phyloP scores from a whole-genome alignment of 2,797 vertebrate genomes.

The Silurus lanzhouensis region DNA sequence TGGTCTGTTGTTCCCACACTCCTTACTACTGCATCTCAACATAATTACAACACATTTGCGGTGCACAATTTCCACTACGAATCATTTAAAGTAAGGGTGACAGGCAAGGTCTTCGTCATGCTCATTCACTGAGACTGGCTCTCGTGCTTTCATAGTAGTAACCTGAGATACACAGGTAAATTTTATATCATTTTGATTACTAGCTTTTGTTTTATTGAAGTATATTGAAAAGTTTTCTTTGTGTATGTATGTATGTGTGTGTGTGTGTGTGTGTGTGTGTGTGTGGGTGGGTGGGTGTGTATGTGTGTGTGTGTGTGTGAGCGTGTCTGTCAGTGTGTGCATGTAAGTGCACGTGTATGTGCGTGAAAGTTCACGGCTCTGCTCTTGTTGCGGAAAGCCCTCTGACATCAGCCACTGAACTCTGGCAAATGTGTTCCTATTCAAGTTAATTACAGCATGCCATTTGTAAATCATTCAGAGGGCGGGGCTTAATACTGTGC shows the following conservation, averaged over 20 bases:
- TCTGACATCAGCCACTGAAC: conserved; percentile 58
- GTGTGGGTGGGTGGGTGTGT: conserved; percentile 9
- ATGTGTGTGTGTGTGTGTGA: conserved; percentile 34
- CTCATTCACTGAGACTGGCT: conserved; percentile 3
- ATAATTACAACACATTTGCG: not conserved
- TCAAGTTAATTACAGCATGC: conserved; percentile 58
- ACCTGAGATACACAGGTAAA: conserved; percentile 6
- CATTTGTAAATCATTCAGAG: conserved; percentile 56
- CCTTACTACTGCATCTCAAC: not conserved
- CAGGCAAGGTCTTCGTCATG: not conserved
- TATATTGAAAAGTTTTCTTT: conserved; percentile 32
- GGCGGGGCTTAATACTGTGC: conserved; percentile 48
- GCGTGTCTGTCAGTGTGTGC: conserved; percentile 14
- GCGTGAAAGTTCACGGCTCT: conserved; percentile 44
- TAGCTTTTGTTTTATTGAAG: conserved; percentile 40
- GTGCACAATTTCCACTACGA: not conserved
- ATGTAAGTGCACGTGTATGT: conserved; percentile 18
- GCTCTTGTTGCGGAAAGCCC: conserved; percentile 52
- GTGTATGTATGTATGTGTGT: not conserved
- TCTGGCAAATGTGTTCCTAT: conserved; percentile 47
- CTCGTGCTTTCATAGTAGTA: not conserved
- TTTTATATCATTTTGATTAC: conserved; percentile 36
- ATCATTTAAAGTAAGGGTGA: not conserved
- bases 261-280: conserved; percentile 20
- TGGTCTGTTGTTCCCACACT: not conserved